Percentiles rank a stretch among this genome's conserved stretches.
These are phyloP conservation scores for Furnarius figulus DNA, from an alignment of 2,113 vertebrate genomes.

Conservation along the genomic window DNA sequence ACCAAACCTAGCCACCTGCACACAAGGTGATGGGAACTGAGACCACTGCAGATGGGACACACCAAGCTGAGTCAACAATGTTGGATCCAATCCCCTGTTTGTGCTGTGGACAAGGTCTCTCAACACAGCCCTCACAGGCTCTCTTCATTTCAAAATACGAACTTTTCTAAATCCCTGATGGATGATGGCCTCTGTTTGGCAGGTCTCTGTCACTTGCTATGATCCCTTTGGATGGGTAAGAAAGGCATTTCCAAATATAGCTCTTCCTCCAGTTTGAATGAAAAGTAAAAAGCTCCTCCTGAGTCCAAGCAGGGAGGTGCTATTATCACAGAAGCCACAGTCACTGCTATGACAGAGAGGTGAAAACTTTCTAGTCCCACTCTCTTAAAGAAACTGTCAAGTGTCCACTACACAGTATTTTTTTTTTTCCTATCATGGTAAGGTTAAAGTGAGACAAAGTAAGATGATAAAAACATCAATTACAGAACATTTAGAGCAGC, in stretches of 20 bases:
- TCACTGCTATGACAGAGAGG: neutral
- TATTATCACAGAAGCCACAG: neutral
- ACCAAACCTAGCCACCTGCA: neutral
- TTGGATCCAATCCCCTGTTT: neutral
- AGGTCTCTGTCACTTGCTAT: neutral
- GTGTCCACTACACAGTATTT: neutral
- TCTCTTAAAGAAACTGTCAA: neutral
- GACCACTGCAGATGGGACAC: fast-evolving
- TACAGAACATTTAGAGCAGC: slow-evolving; percentile 17
- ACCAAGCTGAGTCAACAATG: fast-evolving
- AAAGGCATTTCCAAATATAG: neutral
- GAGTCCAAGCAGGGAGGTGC: neutral
- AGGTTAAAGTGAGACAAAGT: neutral
- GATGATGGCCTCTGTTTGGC: neutral
- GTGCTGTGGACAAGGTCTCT: neutral
- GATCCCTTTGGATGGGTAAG: neutral
- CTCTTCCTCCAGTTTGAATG: neutral
- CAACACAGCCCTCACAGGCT: neutral
- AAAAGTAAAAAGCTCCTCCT: neutral
- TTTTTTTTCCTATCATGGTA: neutral
- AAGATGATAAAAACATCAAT: neutral
- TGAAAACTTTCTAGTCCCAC: neutral
- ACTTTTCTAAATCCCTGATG: neutral
- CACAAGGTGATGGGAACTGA: fast-evolving
- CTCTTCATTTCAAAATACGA: neutral